Evolutionary conservation across 1,140 invertebrate species (phyloP).

Genomic region (Drosophila setifemur): DNA sequence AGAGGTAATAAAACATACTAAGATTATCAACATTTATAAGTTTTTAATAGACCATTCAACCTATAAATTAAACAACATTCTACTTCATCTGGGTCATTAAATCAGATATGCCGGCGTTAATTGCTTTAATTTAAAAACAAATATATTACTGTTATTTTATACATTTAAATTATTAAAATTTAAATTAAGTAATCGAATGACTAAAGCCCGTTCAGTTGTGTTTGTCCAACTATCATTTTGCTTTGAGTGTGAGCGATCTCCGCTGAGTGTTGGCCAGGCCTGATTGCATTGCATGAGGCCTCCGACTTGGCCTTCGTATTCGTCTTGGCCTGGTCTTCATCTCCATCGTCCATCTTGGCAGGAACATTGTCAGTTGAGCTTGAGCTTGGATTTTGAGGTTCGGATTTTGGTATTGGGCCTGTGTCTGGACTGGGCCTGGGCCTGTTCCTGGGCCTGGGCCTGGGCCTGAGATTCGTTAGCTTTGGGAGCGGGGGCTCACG

Average conservation of each 20-base stretch:
- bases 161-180: neutral
- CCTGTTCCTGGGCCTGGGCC: conserved; percentile 12
- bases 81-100: no score
- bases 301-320: conserved; percentile 22
- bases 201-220: no score
- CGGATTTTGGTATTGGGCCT: conserved; percentile 8
- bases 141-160: no score
- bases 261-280: conserved; percentile 46
- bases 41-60: no score
- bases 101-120: no score
- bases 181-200: no score
- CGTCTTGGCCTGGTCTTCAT: conserved; percentile 2
- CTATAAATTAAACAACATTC: no score
- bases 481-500: conserved; percentile 57
- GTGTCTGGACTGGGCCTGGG: conserved; percentile 25
- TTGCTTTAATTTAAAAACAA: no score
- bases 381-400: conserved; percentile 23
- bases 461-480: conserved; percentile 62
- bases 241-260: conserved; percentile 10
- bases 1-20: no score
- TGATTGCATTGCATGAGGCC: conserved; percentile 64
- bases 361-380: conserved; percentile 51
- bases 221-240: neutral
- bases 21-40: no score
- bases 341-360: conserved; percentile 72